Evolutionary conservation across 2,113 vertebrate genomes (phyloP), one percentile per base, ranked within the genome.

Genomic region (Nesogale talazaci): DNA sequence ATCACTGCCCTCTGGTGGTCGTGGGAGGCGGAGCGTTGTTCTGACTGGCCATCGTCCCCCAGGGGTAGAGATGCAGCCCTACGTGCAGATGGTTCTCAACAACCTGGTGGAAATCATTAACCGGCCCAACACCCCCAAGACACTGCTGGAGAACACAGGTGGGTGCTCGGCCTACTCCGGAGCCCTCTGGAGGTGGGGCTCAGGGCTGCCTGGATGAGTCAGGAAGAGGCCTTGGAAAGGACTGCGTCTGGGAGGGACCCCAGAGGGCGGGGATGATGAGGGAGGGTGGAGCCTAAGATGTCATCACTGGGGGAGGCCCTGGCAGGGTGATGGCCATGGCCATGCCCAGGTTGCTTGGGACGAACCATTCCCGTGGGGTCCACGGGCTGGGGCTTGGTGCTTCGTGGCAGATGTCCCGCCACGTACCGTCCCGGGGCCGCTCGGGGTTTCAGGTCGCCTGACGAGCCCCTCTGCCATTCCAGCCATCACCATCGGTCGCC

Each of bases 11-110:
- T n/a, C n/a, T n/a, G n/a, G n/a, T n/a, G n/a, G n/a, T n/a, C n/a
- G n/a, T n/a, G n/a, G n/a, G n/a, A n/a, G n/a, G n/a, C n/a, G 29
- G 81, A 27, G 29, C 46, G 10, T 12, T 52, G 29, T 38, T 88
- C 90, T 95, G 80, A 96, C 14, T 57, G 42, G 29, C 14, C n/a
- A 10, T 96, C 67, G 11, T 96, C 67, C 74, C 6, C 23, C 95
- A 99, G 99, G 99, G 34, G 98, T 99, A 17, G 99, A 99, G 96
- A 99, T 99, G 99, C 99, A 99, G 96, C 99, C 99, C 0, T 99
- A 99, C 1, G 99, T 99, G 29, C 98, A 98, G 16, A 98, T 99
- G 98, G 99, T 99, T 72, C 98, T 99, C 75, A 99, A 98, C 96
- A 99, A 99, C 92, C 98, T 99, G 86, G 99, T 99, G 94, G 99